These are phyloP conservation scores for Heliconius himera DNA, from an alignment of 1,140 invertebrate genomes.

Conservation along the genomic window DNA sequence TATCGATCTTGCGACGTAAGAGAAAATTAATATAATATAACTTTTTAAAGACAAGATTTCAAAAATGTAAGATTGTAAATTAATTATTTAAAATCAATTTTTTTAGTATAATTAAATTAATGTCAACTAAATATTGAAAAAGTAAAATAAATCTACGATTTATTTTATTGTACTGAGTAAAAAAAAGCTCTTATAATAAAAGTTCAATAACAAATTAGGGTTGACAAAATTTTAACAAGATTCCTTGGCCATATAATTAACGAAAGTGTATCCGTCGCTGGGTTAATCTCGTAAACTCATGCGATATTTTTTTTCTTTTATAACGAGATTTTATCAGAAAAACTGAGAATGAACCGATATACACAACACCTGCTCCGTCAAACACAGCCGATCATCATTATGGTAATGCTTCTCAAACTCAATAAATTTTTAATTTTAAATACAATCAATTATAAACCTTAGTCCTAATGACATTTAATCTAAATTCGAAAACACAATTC, in stretches of 20 bases:
- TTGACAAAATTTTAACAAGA: conserved; percentile 4
- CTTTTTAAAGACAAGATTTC: neutral
- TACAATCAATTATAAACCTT: conserved; percentile 62
- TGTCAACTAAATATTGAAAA: too few species aligned
- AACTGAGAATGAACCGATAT: conserved; percentile 77
- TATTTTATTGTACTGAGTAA: too few species aligned
- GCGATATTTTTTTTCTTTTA: conserved; percentile 59
- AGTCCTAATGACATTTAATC: conserved; percentile 49
- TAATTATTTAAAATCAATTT: too few species aligned
- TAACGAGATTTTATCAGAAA: conserved; percentile 78
- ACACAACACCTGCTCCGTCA: conserved; percentile 77
- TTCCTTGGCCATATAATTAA: conserved; percentile 21
- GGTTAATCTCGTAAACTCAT: conserved; percentile 66
- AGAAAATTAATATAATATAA: neutral
- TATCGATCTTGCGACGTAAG: neutral
- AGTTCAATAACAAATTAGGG: neutral
- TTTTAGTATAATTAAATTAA: neutral
- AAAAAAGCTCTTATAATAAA: too few species aligned
- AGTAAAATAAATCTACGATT: too few species aligned
- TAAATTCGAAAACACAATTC: conserved; percentile 38
- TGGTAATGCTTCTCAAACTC: conserved; percentile 74
- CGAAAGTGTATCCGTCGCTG: conserved; percentile 25
- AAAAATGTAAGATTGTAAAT: too few species aligned
- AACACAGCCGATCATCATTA: conserved; percentile 73
- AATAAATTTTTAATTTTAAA: conserved; percentile 10